Base-by-base conservation (phyloP, 1,140 invertebrate genomes). In the Melipona quadrifasciata region DNA sequence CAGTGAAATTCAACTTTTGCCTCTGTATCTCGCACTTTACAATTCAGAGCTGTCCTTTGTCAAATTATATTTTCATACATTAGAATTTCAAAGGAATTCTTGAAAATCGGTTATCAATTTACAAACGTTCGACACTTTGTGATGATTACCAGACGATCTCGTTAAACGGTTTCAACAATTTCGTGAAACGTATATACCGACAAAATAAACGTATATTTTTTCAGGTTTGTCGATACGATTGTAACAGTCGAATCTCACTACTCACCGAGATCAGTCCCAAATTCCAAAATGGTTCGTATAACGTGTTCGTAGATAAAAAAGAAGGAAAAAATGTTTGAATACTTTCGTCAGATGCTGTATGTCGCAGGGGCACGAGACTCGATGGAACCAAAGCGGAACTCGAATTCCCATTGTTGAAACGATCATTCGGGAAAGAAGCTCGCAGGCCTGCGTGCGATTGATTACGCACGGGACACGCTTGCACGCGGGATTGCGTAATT, bases 401-500 rank as follows among this genome's bases (percentile, higher is more conserved):
- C 0, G 51, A 55, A 31, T 31, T 3, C 21, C 1, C 24, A 2
- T 0, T 17, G 17, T 17, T 21, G 24, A 6, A 47, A 73, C 3
- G 34, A 58, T 80, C 10, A 47, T 10, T 80, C 19, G 19, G 53
- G 78, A 78, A 58, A 61, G 75, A 78, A 70, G n/a, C 12, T 61
- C 27, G 19, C 14, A 51, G 74, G n/a, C 53, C 31, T 53, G 72
- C 47, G 39, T 47, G 58, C 12, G 47, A 8, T n/a, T 24, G 34
- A 17, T 64, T 77, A 47, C 34, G 24, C 31, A 55, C n/a, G 21
- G 21, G 24, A 17, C 17, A n/a, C 17, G n/a, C n/a, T n/a, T n/a
- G n/a, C n/a, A n/a, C 4, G 51, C 12, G 70, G 39, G 39, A 47
- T 84, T 84, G 61, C 78, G 83, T 80, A 84, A 84, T 73, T 58